Conservation (phyloP, 2,888 invertebrate genomes). For the Rotaria macrura region DNA sequence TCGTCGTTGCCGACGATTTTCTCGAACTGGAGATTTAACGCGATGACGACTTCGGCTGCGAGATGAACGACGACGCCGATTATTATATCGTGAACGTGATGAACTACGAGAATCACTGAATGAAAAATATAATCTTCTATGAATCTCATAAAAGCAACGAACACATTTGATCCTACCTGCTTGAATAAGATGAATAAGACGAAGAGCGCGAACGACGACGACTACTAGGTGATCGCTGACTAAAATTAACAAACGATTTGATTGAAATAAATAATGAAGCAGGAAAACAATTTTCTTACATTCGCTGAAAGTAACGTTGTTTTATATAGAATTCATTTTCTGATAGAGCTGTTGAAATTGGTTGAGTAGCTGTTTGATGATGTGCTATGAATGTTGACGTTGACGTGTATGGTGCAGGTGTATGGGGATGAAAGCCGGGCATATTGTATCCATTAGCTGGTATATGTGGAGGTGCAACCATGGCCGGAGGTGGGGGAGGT, state of each 20-base stretch:
- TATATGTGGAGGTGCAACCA: neutral
- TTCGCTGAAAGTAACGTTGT: neutral
- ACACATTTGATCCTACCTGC: neutral
- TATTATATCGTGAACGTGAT: neutral
- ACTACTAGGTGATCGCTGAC: neutral
- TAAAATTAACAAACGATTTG: neutral
- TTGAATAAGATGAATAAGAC: slow-evolving; percentile 10
- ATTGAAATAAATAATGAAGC: neutral
- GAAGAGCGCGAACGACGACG: slow-evolving; percentile 10
- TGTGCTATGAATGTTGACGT: neutral
- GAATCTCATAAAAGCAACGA: neutral
- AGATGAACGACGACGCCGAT: slow-evolving; percentile 14
- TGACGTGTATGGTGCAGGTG: neutral
- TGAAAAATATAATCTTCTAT: neutral
- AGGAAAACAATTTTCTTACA: neutral
- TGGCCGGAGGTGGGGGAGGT: neutral
- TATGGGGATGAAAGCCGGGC: neutral
- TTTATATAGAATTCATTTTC: neutral
- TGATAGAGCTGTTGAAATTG: neutral
- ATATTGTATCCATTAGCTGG: neutral
- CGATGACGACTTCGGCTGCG: neutral
- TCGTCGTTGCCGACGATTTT: neutral
- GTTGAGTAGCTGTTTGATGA: neutral
- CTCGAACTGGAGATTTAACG: neutral
- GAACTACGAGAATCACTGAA: slow-evolving; percentile 19